Percentiles rank a stretch among this genome's conserved stretches.
phyloP scores from a whole-genome alignment of 1,140 invertebrate species.

The Pemphigus obesinymphae region DNA sequence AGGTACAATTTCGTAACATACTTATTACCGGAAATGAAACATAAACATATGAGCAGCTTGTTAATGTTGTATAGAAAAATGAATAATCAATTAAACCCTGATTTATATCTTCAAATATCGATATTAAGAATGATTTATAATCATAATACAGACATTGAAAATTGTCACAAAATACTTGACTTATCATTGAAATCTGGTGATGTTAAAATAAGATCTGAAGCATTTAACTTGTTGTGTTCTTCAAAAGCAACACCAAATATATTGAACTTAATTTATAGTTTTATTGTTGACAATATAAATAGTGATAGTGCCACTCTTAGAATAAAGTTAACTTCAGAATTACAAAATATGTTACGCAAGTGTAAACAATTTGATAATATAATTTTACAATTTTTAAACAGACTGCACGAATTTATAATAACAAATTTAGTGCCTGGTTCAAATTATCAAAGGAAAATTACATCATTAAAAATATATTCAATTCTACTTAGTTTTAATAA shows the following conservation, averaged over 20 bases:
- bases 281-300: conserved; percentile 24
- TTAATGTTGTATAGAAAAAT: conserved; percentile 35
- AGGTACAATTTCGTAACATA: conserved; percentile 47
- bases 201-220: conserved; percentile 12
- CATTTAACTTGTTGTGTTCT: not conserved
- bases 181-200: not conserved
- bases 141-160: not conserved
- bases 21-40: conserved; percentile 44
- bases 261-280: not conserved
- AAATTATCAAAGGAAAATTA: conserved; percentile 56
- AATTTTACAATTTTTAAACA: not conserved
- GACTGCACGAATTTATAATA: conserved; percentile 52
- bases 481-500: conserved; percentile 47
- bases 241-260: conserved; percentile 1
- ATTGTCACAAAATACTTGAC: not conserved
- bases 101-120: conserved; percentile 34
- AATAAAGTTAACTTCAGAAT: conserved; percentile 1
- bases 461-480: conserved; percentile 52
- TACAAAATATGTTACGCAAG: conserved; percentile 2
- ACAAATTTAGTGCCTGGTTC: conserved; percentile 54
- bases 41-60: conserved; percentile 42
- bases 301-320: not conserved
- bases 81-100: not conserved
- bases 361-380: not conserved
- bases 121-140: conserved; percentile 1